These are phyloP conservation scores for Tetramorium alpestre DNA, from an alignment of 1,140 invertebrate genomes.

Conservation along the genomic window DNA sequence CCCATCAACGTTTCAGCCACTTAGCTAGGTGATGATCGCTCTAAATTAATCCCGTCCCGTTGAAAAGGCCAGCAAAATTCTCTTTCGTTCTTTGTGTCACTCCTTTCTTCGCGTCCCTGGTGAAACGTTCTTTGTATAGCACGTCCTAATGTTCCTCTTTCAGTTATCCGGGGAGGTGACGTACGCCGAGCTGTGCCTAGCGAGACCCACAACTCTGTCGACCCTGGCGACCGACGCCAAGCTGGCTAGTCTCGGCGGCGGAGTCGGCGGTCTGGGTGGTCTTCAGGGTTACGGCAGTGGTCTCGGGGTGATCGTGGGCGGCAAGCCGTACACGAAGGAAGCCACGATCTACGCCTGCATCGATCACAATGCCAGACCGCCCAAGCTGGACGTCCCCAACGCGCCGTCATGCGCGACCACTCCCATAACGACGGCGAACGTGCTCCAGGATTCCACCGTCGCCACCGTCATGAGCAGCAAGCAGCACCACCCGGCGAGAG, in stretches of 20 bases:
- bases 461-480: constrained; percentile 76
- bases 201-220: constrained; percentile 86
- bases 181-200: constrained; percentile 89
- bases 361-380: constrained; percentile 86
- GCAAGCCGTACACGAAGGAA: constrained; percentile 83
- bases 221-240: constrained; percentile 83
- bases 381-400: constrained; percentile 80
- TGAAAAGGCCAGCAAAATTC: neutral
- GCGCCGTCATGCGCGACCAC: constrained; percentile 77
- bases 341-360: constrained; percentile 90
- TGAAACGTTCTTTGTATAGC: constrained; percentile 4
- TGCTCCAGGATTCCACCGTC: constrained; percentile 70
- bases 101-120: no score
- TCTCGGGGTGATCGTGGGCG: constrained; percentile 79
- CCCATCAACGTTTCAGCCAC: neutral
- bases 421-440: constrained; percentile 71
- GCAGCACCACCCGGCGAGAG: constrained; percentile 86
- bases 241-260: constrained; percentile 75
- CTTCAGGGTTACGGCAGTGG: constrained; percentile 80
- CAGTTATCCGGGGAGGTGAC: constrained; percentile 88
- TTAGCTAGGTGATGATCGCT: neutral
- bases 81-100: no score
- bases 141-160: constrained; percentile 49
- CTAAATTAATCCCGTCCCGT: neutral
- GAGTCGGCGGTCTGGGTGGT: constrained; percentile 73